Evolutionary conservation across 2,113 vertebrate genomes (phyloP).

Genomic region (Eidolon helvum): DNA sequence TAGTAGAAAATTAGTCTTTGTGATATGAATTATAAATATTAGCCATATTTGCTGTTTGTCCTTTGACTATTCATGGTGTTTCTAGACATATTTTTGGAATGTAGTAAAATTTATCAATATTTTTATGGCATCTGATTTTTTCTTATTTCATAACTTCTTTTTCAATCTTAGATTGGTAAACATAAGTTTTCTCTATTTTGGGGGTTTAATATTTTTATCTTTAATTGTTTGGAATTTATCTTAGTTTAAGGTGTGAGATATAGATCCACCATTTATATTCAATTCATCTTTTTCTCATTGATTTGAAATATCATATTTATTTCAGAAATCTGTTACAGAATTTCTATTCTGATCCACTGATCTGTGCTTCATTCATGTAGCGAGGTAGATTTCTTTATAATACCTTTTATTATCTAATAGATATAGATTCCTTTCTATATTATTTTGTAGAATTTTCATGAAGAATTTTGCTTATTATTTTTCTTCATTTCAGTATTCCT

Average conservation of each 20-base stretch:
- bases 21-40: not conserved
- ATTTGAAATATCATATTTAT: conserved; percentile 41
- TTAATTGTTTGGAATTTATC: conserved; percentile 37
- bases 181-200: not conserved
- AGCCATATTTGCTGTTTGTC: not conserved
- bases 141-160: not conserved
- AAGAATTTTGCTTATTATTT: not conserved
- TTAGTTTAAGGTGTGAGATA: not conserved
- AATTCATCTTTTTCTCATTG: not conserved
- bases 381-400: not conserved
- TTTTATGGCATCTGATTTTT: not conserved
- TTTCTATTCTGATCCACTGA: not conserved
- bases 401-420: not conserved
- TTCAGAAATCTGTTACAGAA: not conserved
- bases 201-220: not conserved
- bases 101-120: not conserved
- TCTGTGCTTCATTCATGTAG: not conserved
- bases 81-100: not conserved
- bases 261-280: not conserved
- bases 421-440: not conserved
- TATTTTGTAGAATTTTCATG: not conserved
- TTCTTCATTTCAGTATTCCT: not conserved
- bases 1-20: not conserved
- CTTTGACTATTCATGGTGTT: not conserved
- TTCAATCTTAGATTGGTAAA: not conserved